Base-by-base conservation (phyloP, 2,797 vertebrate species). In the Chiropotes sagulatus region DNA sequence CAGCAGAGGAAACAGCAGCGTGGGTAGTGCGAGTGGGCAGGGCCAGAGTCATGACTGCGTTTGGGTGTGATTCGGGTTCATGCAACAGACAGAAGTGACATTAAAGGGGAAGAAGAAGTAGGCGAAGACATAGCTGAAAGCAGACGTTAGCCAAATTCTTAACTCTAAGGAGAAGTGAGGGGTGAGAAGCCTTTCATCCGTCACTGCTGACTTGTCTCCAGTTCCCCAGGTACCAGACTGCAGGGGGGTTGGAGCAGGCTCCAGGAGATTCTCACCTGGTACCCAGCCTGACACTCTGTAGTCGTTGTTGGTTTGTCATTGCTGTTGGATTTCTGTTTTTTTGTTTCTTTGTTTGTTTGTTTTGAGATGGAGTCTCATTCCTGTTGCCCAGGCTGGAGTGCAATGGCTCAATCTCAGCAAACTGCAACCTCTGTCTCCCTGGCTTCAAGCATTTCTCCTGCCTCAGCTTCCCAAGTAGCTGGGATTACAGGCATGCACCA, bases 151-250 rank as follows among this genome's bases (percentile, higher is more conserved):
- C 89, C 30, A 12, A 4, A 33, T 1, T 28, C 57, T 91, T 64
- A 36, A 36, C 41, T 67, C 39, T 28, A 52, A 28, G 41, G 52
- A 76, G 72, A 70, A 72, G 14, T 0, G 6, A 54, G 41, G 64
- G 7, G 7, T 14, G 22, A 57, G 48, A 57, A 12, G 15, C 1
- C 8, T 30, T 30, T 41, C 28, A 17, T 12, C 52, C 13, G 33
- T 22, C 2, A 4, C 2, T 9, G 48, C 48, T 8, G 88, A 39
- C 44, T 39, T 15, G 7, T 44, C 64, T 48, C 64, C 9, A 2
- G 0, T 22, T 7, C 26, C 26, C 14, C 19, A 0, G 26, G 70
- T 1, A 8, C 33, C 2, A 4, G 76, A 0, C 24, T 1, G 7
- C 9, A 58, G 30, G 46, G 39, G 6, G 0, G 6, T 12, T 50